Evolutionary conservation across 2,113 vertebrate genomes (phyloP).

Genomic region (Verasper variegatus): DNA sequence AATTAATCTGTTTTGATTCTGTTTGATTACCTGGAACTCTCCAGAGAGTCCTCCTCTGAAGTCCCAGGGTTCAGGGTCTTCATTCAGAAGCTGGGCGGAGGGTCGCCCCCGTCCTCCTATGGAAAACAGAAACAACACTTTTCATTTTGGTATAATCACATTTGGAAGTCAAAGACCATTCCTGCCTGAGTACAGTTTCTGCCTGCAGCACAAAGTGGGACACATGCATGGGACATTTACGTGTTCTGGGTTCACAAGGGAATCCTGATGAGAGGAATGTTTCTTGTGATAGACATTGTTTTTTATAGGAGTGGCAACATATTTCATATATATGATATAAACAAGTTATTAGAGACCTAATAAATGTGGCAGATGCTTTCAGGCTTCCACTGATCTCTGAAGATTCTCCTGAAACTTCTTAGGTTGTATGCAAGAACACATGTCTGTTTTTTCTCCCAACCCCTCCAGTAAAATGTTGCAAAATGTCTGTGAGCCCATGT

Average conservation of each 20-base stretch:
- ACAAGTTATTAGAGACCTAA: background rate
- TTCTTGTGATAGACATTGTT: background rate
- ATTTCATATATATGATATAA: background rate
- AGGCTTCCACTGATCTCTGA: too few species aligned
- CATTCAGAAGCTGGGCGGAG: constrained; percentile 90
- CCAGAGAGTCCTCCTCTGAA: constrained; percentile 99
- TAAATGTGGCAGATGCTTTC: too few species aligned
- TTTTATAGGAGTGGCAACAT: background rate
- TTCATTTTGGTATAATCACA: background rate
- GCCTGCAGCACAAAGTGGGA: background rate
- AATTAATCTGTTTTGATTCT: background rate
- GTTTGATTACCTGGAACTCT: constrained; percentile 94
- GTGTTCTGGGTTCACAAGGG: background rate
- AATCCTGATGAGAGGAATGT: background rate
- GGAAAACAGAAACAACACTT: background rate
- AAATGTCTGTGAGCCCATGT: too few species aligned
- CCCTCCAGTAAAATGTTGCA: too few species aligned
- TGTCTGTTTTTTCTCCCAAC: too few species aligned
- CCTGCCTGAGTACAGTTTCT: background rate
- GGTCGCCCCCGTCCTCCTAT: constrained; percentile 92
- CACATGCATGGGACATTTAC: background rate
- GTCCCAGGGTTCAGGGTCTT: constrained; percentile 97
- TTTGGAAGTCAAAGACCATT: background rate
- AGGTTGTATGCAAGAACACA: too few species aligned
- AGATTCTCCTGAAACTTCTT: too few species aligned